phyloP scores from a whole-genome alignment of 2,888 invertebrate genomes.

The Cetonia aurata region DNA sequence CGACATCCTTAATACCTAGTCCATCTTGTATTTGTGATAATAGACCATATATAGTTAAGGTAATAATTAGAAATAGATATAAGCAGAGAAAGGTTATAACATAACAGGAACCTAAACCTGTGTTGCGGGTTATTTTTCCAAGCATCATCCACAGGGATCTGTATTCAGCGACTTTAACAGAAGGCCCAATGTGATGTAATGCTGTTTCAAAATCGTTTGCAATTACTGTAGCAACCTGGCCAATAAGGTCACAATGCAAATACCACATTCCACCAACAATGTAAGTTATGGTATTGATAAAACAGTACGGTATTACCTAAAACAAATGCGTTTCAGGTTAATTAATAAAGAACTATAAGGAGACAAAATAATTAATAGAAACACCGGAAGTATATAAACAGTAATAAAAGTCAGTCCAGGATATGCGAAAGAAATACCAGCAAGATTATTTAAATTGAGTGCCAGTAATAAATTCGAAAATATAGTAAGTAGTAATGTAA shows the following conservation, averaged over 20 bases:
- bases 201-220: slow-evolving; percentile 80
- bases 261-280: slow-evolving; percentile 80
- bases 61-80: slow-evolving; percentile 80
- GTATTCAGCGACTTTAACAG: slow-evolving; percentile 77
- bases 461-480: no score
- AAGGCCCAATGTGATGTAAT: slow-evolving; percentile 77
- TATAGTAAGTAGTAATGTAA: no score
- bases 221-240: slow-evolving; percentile 74
- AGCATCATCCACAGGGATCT: slow-evolving; percentile 79
- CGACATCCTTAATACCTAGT: slow-evolving; percentile 79
- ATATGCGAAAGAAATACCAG: no score
- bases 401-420: no score
- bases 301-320: slow-evolving; percentile 76
- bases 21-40: slow-evolving; percentile 81
- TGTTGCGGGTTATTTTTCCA: slow-evolving; percentile 76
- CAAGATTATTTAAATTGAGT: no score
- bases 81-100: slow-evolving; percentile 77
- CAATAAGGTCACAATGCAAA: slow-evolving; percentile 75
- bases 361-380: no score
- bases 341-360: background rate
- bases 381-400: no score
- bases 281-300: slow-evolving; percentile 77
- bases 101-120: slow-evolving; percentile 77
- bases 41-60: slow-evolving; percentile 80
- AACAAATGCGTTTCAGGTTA: slow-evolving; percentile 47